Conservation (phyloP, 1,140 invertebrate species). For the Campoletis sonorensis region DNA sequence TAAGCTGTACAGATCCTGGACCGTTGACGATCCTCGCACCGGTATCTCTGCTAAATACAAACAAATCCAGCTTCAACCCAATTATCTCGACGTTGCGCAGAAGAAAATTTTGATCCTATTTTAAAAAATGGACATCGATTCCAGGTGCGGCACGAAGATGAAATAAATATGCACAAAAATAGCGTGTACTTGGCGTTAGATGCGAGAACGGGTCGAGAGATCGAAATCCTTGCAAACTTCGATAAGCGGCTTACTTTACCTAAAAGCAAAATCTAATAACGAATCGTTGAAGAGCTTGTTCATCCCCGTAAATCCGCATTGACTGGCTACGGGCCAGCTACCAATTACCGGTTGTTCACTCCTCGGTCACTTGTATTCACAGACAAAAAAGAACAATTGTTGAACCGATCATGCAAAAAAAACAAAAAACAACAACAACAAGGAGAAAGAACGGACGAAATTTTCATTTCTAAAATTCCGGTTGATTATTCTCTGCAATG, state of each 20-base stretch:
- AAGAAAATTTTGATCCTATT: slow-evolving; percentile 25
- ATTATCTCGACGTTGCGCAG: slow-evolving; percentile 21
- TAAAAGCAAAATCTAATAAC: slow-evolving; percentile 55
- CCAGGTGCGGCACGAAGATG: background rate
- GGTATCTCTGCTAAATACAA: slow-evolving; percentile 24
- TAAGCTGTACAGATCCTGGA: background rate
- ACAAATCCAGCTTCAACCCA: slow-evolving; percentile 42
- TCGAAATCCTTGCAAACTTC: slow-evolving; percentile 51
- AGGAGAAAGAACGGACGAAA: background rate
- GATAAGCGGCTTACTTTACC: slow-evolving; percentile 51
- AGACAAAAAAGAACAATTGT: background rate
- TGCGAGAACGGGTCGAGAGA: slow-evolving; percentile 33
- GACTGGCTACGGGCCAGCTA: slow-evolving; percentile 35
- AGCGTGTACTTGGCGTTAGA: background rate
- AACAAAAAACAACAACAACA: no score
- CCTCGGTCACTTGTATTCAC: slow-evolving; percentile 27
- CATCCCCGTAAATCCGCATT: slow-evolving; percentile 39
- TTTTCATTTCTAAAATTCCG: background rate
- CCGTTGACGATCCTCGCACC: background rate
- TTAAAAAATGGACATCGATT: slow-evolving; percentile 47
- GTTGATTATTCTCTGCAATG: background rate
- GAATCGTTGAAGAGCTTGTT: slow-evolving; percentile 50
- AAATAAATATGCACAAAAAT: background rate
- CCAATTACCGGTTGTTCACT: slow-evolving; percentile 42
- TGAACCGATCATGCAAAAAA: background rate